Evolutionary conservation across 2,888 invertebrate species (phyloP).

Genomic region (Acheta domesticus): DNA sequence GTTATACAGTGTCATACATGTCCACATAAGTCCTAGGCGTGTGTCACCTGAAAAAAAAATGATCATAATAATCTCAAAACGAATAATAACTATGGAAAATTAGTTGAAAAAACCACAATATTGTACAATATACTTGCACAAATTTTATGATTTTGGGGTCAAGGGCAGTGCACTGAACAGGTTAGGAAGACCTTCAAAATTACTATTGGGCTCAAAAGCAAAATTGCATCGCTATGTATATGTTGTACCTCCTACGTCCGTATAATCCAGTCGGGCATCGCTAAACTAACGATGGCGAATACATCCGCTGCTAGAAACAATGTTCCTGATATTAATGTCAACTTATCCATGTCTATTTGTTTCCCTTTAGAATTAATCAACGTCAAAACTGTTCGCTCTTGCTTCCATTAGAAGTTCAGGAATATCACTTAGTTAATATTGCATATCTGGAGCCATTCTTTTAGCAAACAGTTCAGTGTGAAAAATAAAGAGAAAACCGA

Average conservation of each 20-base stretch:
- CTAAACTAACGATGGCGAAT: constrained; percentile 87
- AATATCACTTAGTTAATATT: no score
- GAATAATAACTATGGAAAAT: no score
- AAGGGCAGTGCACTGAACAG: not conserved
- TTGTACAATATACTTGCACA: not conserved
- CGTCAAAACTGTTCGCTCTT: no score
- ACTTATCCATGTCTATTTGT: constrained; percentile 70
- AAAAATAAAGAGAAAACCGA: no score
- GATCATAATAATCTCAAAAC: no score
- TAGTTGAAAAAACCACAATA: no score
- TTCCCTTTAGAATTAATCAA: no score
- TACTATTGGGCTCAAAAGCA: no score
- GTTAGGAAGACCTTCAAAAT: no score
- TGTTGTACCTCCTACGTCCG: constrained; percentile 81
- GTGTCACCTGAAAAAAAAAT: constrained; percentile 68
- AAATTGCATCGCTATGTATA: not conserved
- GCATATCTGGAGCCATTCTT: no score
- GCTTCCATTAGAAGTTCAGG: no score
- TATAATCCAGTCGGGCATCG: constrained; percentile 97
- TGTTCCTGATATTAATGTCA: constrained; percentile 87
- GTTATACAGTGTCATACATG: constrained; percentile 88
- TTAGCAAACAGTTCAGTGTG: no score
- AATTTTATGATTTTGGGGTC: not conserved
- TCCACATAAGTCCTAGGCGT: constrained; percentile 87
- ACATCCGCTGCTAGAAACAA: constrained; percentile 90